A percentile compares a stretch with the other conserved stretches of the same genome.
phyloP scores from a whole-genome alignment of 2,797 vertebrate genomes.

The Myotis vivesi region DNA sequence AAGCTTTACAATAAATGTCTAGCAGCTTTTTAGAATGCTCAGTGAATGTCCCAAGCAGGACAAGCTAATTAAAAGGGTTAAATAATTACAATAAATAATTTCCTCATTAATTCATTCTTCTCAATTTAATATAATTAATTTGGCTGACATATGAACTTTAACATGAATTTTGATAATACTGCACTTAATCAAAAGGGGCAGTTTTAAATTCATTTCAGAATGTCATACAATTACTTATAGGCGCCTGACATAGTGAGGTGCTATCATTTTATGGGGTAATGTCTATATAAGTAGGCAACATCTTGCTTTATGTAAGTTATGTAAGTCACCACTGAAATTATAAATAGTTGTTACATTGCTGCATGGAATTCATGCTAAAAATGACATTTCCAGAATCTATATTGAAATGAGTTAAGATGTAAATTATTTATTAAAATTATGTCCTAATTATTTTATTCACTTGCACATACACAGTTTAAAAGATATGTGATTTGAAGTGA shows the following conservation, averaged over 20 bases:
- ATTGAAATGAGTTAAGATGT: background rate
- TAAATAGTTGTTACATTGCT: background rate
- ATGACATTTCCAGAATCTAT: background rate
- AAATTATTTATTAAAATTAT: slow-evolving; percentile 15
- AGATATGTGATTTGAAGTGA: background rate
- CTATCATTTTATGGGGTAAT: background rate
- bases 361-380: background rate
- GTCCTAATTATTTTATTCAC: background rate
- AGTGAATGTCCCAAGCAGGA: background rate
- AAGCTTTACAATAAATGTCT: background rate
- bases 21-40: background rate
- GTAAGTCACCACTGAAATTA: background rate
- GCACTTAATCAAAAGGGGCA: slow-evolving; percentile 18
- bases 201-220: slow-evolving; percentile 55
- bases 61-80: slow-evolving; percentile 25
- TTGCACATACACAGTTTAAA: background rate
- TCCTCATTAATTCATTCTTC: slow-evolving; percentile 23
- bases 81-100: slow-evolving; percentile 22
- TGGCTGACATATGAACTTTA: slow-evolving; percentile 48
- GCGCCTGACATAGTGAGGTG: background rate
- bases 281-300: background rate
- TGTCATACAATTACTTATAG: background rate
- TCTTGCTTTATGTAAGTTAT: background rate
- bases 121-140: slow-evolving; percentile 31
- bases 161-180: slow-evolving; percentile 39